Base-by-base conservation (phyloP, 1,140 invertebrate genomes). In the Drosophila lowei region DNA sequence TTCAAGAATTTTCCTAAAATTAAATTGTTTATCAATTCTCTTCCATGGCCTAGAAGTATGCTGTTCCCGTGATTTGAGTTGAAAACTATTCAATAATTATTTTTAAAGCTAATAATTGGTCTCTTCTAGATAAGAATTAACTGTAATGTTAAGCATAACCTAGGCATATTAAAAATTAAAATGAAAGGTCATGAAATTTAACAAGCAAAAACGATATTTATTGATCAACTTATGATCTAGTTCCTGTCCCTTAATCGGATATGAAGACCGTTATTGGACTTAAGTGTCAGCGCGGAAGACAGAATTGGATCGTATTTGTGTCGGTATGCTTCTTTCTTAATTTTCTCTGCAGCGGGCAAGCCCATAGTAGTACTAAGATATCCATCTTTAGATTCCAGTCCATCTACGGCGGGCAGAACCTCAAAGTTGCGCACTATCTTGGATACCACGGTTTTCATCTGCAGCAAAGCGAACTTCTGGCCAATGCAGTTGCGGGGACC, bases 391-490 rank as follows among this genome's bases (percentile, higher is more conserved):
- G 89, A 90, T 0, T 43, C 30, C 0, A 90, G 62, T 25, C 88
- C 89, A 53, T 90, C 89, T 46, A 89, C 41, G 0, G 89, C 79
- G 1, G 90, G 80, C n/a, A 89, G 23, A 1, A 92, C 59, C 42
- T 89, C 61, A 34, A 90, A 92, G 2, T 84, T 86, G 11, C 90
- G 81, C 23, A 93, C 58, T 30, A 93, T 72, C 66, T 92, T 92
- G 1, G 92, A 91, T 5, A 93, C 53, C 0, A 80, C 80, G 2
- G 91, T 89, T 80, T 93, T 93, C 15, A 93, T 80, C 86, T 92
- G 85, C 77, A 93, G 72, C 47, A 93, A 62, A 1, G 92, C 92
- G 67, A 92, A 93, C 78, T 92, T 92, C 65, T 93, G 92, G 13
- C 90, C 90, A 54, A 91, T 90, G 18, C 90, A 91, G 28, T 91